Evolutionary conservation across 2,113 vertebrate species (phyloP).

Genomic region (Platichthys stellatus): DNA sequence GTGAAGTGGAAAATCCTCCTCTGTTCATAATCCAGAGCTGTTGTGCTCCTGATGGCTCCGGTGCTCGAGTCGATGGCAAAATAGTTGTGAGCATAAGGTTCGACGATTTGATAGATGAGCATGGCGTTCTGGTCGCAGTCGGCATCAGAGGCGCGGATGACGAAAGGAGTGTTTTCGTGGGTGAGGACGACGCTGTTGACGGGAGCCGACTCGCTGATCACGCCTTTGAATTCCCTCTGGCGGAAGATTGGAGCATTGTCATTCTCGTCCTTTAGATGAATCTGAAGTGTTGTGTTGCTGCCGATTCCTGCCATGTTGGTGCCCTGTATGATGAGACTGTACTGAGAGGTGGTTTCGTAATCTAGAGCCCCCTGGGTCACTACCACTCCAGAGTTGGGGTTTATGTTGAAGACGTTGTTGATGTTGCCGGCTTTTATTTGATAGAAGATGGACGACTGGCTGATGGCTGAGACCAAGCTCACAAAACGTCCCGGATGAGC

Average conservation of each 20-base stretch:
- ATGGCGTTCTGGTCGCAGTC: conserved; percentile 92
- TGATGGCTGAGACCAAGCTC: conserved; percentile 86
- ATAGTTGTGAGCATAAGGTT: conserved; percentile 91
- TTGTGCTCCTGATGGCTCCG: conserved; percentile 89
- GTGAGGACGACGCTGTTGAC: conserved; percentile 92
- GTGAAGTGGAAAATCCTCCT: conserved; percentile 90
- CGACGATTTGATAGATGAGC: conserved; percentile 95
- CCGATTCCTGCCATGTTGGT: conserved; percentile 96
- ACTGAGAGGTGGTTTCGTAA: conserved; percentile 88
- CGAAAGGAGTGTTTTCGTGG: conserved; percentile 88
- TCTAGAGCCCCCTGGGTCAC: conserved; percentile 89
- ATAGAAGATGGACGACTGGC: conserved; percentile 94
- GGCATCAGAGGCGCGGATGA: conserved; percentile 90
- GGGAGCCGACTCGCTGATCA: conserved; percentile 90
- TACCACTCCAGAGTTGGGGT: conserved; percentile 94
- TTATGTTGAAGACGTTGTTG: conserved; percentile 88
- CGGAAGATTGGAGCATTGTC: conserved; percentile 91
- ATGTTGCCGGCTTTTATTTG: conserved; percentile 93
- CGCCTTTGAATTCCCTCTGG: conserved; percentile 88
- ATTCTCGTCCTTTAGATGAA: conserved; percentile 95
- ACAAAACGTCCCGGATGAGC: conserved; percentile 87
- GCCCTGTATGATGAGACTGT: conserved; percentile 89
- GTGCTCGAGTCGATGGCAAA: conserved; percentile 96
- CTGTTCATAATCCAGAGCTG: conserved; percentile 91
- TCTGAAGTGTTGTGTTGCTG: conserved; percentile 85